phyloP scores from a whole-genome alignment of 2,797 vertebrate genomes.

The Tokudaia muenninki region DNA sequence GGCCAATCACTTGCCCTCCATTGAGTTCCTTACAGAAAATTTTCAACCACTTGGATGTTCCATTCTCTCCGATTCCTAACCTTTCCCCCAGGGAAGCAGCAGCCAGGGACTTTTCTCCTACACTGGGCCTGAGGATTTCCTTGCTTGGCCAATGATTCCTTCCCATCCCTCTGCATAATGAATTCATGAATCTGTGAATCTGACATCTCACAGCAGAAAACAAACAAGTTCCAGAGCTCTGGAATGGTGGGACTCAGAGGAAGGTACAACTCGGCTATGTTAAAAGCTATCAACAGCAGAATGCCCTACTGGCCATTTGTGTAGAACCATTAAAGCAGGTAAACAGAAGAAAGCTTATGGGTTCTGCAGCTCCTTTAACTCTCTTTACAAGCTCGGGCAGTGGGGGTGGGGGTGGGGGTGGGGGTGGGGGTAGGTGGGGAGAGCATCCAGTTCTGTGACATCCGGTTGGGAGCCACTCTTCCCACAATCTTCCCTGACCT shows the following conservation, averaged over 20 bases:
- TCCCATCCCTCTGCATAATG: not conserved
- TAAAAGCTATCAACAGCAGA: constrained; percentile 36
- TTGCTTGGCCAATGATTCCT: not conserved
- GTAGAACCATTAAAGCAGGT: not conserved
- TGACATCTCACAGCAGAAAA: constrained; percentile 43
- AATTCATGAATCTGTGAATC: not conserved
- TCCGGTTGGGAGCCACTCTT: constrained; percentile 29
- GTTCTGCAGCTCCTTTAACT: not conserved
- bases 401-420: too few relatives aligned
- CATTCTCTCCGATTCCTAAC: not conserved
- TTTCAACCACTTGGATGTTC: not conserved
- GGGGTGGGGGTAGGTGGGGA: not conserved
- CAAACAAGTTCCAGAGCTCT: constrained; percentile 42
- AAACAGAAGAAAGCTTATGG: constrained; percentile 26
- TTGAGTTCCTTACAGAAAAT: constrained; percentile 6
- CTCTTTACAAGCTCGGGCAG: not conserved
- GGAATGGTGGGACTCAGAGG: constrained; percentile 50
- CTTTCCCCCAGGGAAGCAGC: not conserved
- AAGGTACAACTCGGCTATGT: constrained; percentile 29
- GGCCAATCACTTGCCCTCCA: not conserved
- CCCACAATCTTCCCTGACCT: constrained; percentile 4
- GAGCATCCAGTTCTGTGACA: not conserved
- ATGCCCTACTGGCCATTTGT: constrained; percentile 18
- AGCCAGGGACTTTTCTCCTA: not conserved
- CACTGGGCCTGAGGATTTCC: not conserved